Evolutionary conservation across 2,888 invertebrate species (phyloP), one percentile per base, ranked within the genome.

Genomic region (Drosophila mettleri): DNA sequence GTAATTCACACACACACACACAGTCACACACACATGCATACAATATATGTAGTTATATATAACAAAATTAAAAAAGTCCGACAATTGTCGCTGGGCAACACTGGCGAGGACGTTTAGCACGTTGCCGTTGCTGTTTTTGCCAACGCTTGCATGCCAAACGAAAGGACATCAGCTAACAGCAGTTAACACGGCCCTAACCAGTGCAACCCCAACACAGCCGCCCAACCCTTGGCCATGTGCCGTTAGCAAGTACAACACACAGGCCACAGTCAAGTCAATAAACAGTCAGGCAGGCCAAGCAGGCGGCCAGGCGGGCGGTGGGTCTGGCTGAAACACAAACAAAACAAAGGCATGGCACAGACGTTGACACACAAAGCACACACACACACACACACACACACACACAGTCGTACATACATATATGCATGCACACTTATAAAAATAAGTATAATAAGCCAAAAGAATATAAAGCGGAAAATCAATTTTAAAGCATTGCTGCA

Each of bases 401-500:
- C 18, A 63, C 22, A 22, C 52, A 61, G 12, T 49, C 24, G 63
- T 8, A 53, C 16, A 43, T 9, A 34, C 31, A 33, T 24, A 57
- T 22, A 18, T 27, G 51, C 16, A 55, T 36, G 43, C 41, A 52
- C n/a, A 39, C 27, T 48, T 36, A 55, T 65, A 49, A 60, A 68
- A 51, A 53, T 27, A 55, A 58, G 49, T 62, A 66, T 34, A 62
- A 79, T 67, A 67, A 68, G 65, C 70, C 59, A 57, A 66, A 76
- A 49, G 64, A 64, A 59, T 66, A 62, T 69, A 72, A 72, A 75
- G 66, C 75, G 74, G 73, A 81, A 81, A 81, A 85, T 79, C 81
- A 85, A 82, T 85, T 81, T 81, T 68, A 81, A 77, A 74, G 65
- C 79, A 66, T 77, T 79, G 74, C 48, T 60, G 74, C 63, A 62